Percentiles rank a stretch among this genome's conserved stretches.
Conservation (phyloP, 2,797 vertebrate species). For the Bufotes viridis region DNA sequence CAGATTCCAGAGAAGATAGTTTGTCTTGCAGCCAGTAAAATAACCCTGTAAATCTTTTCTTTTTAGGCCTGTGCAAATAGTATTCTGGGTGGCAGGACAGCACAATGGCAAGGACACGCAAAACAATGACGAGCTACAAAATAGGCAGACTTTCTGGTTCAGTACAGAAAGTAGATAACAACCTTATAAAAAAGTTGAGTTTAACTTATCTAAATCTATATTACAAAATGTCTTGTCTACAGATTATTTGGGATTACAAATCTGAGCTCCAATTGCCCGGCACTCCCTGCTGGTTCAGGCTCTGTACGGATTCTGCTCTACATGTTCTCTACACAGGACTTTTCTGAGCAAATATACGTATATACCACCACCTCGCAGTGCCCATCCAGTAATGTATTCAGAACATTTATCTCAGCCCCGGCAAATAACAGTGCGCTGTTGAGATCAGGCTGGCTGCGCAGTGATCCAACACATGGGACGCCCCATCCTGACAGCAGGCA, state of each 20-base stretch:
- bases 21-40: conserved; percentile 18
- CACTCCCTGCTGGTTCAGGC: background rate
- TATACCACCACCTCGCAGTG: background rate
- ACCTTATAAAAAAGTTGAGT: background rate
- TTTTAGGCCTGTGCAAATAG: background rate
- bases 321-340: background rate
- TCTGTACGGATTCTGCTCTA: background rate
- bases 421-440: background rate
- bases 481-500: conserved; percentile 49
- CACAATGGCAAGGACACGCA: background rate
- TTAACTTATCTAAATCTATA: background rate
- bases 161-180: background rate
- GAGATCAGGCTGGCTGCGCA: background rate
- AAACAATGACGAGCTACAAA: background rate
- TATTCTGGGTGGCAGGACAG: background rate
- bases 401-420: background rate
- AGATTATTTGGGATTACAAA: background rate
- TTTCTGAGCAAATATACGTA: background rate
- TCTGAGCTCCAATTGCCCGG: background rate
- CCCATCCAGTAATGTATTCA: background rate
- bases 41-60: background rate
- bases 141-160: background rate
- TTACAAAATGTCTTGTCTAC: background rate
- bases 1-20: background rate
- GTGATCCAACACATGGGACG: conserved; percentile 47